Evolutionary conservation across 2,888 invertebrate species (phyloP).

Genomic region (Cyclophora punctaria): DNA sequence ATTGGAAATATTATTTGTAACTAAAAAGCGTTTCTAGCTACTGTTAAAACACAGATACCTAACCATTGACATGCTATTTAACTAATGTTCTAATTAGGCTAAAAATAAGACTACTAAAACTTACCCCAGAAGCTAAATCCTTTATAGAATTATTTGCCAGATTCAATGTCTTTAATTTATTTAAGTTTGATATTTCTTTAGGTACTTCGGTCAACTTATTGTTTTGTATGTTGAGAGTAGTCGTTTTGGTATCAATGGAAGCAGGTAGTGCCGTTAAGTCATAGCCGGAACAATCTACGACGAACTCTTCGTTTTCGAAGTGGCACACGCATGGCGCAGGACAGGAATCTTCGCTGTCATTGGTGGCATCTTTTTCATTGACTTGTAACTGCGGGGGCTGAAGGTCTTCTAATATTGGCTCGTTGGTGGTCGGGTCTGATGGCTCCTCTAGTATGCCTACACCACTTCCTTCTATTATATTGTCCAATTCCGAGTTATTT

Average conservation of each 20-base stretch:
- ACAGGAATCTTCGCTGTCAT: constrained; percentile 31
- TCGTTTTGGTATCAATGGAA: constrained; percentile 47
- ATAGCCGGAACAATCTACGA: constrained; percentile 66
- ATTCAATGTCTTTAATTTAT: constrained; percentile 50
- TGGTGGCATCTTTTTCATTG: constrained; percentile 8
- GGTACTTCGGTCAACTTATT: constrained; percentile 60
- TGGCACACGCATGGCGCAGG: constrained; percentile 54
- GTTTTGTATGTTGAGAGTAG: constrained; percentile 52
- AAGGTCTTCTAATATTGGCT: constrained; percentile 40
- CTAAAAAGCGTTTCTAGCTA: too few species aligned
- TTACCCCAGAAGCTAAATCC: constrained; percentile 55
- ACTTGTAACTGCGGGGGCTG: constrained; percentile 24
- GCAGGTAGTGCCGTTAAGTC: constrained; percentile 66
- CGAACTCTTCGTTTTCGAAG: constrained; percentile 46
- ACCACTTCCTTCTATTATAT: constrained; percentile 47
- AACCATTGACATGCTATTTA: too few species aligned
- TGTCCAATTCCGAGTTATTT: constrained; percentile 36
- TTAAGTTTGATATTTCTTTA: constrained; percentile 46
- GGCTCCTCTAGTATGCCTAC: constrained; percentile 38
- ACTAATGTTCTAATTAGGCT: too few species aligned
- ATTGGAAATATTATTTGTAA: too few species aligned
- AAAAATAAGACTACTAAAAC: constrained; percentile 17
- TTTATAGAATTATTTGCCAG: constrained; percentile 52
- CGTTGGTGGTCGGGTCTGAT: constrained; percentile 25
- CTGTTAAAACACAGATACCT: too few species aligned